Percentiles rank a stretch among this genome's conserved stretches.
Conservation (phyloP, 2,797 vertebrate species). For the Serranus cabrilla region DNA sequence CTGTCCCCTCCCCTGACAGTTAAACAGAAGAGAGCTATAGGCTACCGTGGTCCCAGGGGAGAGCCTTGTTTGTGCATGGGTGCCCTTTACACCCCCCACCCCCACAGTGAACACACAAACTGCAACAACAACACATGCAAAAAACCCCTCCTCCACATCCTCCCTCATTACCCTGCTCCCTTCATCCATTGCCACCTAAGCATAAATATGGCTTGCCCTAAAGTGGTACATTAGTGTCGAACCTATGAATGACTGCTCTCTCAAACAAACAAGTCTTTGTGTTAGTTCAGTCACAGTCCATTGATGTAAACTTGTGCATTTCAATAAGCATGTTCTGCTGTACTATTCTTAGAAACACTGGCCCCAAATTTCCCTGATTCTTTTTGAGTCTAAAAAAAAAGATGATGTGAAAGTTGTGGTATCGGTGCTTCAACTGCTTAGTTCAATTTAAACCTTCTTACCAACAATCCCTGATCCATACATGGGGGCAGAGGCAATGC, state of each 20-base stretch:
- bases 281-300: conserved; percentile 32
- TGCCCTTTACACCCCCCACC: conserved; percentile 74
- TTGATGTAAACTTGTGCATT: conserved; percentile 36
- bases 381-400: conserved; percentile 20
- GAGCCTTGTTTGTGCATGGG: conserved; percentile 83
- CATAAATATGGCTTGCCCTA: conserved; percentile 66
- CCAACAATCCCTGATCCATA: conserved; percentile 92
- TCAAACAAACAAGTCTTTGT: conserved; percentile 51
- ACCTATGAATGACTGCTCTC: conserved; percentile 49
- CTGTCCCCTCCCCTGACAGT: conserved; percentile 74
- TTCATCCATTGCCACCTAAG: conserved; percentile 64
- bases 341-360: conserved; percentile 19
- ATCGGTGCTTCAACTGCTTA: conserved; percentile 17
- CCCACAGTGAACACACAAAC: conserved; percentile 67
- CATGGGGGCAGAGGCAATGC: conserved; percentile 88
- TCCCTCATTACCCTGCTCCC: conserved; percentile 67
- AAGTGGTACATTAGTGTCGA: conserved; percentile 59
- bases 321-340: conserved; percentile 15
- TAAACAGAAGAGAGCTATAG: conserved; percentile 76
- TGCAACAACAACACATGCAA: conserved; percentile 71
- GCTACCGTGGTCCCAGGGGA: conserved; percentile 76
- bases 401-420: conserved; percentile 29
- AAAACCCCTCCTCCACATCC: conserved; percentile 75
- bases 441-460: conserved; percentile 70
- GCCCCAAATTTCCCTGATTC: not conserved